Evolutionary conservation across 2,797 vertebrate species (phyloP).

Genomic region (Gadopsis marmoratus): DNA sequence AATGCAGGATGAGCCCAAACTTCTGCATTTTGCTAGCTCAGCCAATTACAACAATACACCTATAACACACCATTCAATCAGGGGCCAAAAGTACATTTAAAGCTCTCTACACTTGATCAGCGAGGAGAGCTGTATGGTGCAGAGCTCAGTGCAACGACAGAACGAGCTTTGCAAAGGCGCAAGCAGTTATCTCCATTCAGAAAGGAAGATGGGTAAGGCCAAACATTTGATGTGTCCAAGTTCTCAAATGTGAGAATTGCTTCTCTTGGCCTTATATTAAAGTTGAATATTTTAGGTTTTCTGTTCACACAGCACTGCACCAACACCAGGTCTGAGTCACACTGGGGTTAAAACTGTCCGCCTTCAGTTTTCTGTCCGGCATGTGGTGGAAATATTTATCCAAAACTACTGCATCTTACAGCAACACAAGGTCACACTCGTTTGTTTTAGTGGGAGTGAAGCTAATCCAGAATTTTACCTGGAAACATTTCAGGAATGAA

Average conservation of each 20-base stretch:
- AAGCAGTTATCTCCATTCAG: background rate
- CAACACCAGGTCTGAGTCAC: background rate
- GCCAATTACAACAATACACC: background rate
- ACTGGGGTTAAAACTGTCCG: background rate
- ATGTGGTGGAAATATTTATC: slow-evolving; percentile 3
- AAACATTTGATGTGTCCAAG: too few species aligned
- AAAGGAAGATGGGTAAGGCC: background rate
- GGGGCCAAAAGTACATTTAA: background rate
- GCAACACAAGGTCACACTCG: slow-evolving; percentile 16
- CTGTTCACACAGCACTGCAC: background rate
- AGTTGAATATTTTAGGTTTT: background rate
- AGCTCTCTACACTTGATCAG: background rate
- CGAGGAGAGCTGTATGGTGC: background rate
- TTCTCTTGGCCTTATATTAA: too few species aligned
- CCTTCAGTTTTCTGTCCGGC: background rate
- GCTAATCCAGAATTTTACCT: slow-evolving; percentile 8
- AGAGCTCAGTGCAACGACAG: background rate
- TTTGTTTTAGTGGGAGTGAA: slow-evolving; percentile 31
- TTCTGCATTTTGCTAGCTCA: background rate
- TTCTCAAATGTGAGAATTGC: too few species aligned
- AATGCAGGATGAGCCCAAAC: background rate
- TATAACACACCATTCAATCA: background rate
- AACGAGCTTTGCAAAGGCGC: background rate
- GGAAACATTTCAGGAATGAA: slow-evolving; percentile 58
- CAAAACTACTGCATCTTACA: background rate